Evolutionary conservation across 2,888 invertebrate species (phyloP).

Genomic region (Nebria brevicollis): DNA sequence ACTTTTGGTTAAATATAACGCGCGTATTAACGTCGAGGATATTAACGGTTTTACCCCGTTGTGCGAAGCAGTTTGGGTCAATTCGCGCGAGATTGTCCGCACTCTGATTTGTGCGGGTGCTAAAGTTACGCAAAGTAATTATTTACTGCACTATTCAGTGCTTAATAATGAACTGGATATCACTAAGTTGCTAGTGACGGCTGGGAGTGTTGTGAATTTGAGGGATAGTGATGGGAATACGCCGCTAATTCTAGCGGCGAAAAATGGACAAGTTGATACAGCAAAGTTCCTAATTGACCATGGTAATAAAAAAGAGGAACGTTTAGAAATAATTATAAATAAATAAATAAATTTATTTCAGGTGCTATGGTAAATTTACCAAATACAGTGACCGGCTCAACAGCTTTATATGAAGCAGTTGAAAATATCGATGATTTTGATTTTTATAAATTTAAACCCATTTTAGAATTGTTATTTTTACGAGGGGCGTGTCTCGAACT

Average conservation of each 20-base stretch:
- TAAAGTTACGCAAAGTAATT: slow-evolving; percentile 75
- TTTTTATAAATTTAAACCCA: slow-evolving; percentile 54
- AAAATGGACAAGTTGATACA: slow-evolving; percentile 64
- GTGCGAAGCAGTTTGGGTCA: slow-evolving; percentile 76
- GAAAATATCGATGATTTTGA: slow-evolving; percentile 63
- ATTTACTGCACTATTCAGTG: slow-evolving; percentile 75
- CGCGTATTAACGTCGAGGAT: slow-evolving; percentile 76
- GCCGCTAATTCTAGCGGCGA: slow-evolving; percentile 72
- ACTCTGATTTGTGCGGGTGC: slow-evolving; percentile 73
- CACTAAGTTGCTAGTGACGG: slow-evolving; percentile 67
- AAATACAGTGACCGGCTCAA: slow-evolving; percentile 58
- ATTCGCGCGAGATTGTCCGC: slow-evolving; percentile 68
- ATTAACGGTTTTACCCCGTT: slow-evolving; percentile 76
- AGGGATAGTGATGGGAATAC: slow-evolving; percentile 75
- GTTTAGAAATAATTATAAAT: background rate
- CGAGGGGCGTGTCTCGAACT: slow-evolving; percentile 33
- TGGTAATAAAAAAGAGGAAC: slow-evolving; percentile 60
- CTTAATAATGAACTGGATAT: slow-evolving; percentile 70
- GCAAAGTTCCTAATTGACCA: slow-evolving; percentile 66
- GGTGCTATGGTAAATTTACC: slow-evolving; percentile 68
- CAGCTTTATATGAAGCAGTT: slow-evolving; percentile 72
- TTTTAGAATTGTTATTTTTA: slow-evolving; percentile 58
- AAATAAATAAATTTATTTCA: slow-evolving; percentile 55
- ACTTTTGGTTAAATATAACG: slow-evolving; percentile 68
- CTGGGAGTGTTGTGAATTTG: slow-evolving; percentile 71